These are phyloP conservation scores for Cataglyphis rosenhaueri DNA, from an alignment of 2,888 invertebrate genomes.

Conservation along the genomic window DNA sequence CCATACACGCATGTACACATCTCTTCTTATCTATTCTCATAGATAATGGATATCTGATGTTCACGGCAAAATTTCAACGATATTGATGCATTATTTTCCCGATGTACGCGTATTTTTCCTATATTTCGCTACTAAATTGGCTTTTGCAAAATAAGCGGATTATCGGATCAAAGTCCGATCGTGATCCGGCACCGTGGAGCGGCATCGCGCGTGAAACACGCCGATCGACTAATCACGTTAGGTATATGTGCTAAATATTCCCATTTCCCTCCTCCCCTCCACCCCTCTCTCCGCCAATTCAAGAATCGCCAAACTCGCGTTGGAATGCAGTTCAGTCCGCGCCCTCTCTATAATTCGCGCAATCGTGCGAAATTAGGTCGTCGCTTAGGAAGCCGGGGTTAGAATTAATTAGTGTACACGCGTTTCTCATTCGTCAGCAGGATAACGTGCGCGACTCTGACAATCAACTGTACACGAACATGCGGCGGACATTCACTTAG, in stretches of 20 bases:
- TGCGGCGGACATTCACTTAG: background rate
- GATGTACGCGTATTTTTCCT: background rate
- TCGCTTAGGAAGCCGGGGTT: constrained; percentile 40
- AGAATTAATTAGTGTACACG: constrained; percentile 53
- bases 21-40: background rate
- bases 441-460: constrained; percentile 41
- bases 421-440: constrained; percentile 9
- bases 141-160: constrained; percentile 51
- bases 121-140: constrained; percentile 39
- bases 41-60: background rate
- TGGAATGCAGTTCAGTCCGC: constrained; percentile 29
- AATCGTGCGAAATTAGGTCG: constrained; percentile 47
- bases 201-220: constrained; percentile 20
- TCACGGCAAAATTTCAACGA: background rate
- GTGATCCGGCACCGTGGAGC: constrained; percentile 6
- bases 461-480: constrained; percentile 32
- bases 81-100: background rate
- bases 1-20: background rate
- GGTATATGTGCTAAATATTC: constrained; percentile 46
- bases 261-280: constrained; percentile 19
- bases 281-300: background rate
- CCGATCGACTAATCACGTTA: constrained; percentile 55
- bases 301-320: constrained; percentile 34
- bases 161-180: constrained; percentile 39
- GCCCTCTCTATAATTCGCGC: constrained; percentile 16